A percentile compares a stretch with the other conserved stretches of the same genome.
These are phyloP conservation scores for Abramis brama DNA, from an alignment of 2,113 vertebrate genomes.

Conservation along the genomic window DNA sequence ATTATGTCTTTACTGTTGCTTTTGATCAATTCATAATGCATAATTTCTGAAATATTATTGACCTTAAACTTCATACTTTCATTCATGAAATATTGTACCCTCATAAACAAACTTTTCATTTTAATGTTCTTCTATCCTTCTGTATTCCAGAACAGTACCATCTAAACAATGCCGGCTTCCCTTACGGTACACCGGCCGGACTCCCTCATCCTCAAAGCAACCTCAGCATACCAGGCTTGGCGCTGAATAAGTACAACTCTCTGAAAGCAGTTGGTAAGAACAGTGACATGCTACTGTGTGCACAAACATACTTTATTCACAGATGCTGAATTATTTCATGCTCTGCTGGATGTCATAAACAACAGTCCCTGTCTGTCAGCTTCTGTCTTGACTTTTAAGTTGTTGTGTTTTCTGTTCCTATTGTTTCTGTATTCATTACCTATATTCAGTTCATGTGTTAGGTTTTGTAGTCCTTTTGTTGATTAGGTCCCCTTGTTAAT, in stretches of 20 bases:
- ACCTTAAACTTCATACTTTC: no score
- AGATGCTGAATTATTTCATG: slow-evolving; percentile 28
- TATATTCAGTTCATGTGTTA: no score
- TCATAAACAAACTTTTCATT: neutral
- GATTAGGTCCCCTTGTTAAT: no score
- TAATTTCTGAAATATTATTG: no score
- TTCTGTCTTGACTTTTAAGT: neutral
- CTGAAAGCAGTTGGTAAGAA: slow-evolving; percentile 77
- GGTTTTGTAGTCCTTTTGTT: no score
- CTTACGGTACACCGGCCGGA: slow-evolving; percentile 61
- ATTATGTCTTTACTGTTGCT: no score
- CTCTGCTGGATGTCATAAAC: neutral
- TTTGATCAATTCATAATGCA: no score
- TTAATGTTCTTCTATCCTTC: slow-evolving; percentile 1
- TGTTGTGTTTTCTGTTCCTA: no score
- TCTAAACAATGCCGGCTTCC: slow-evolving; percentile 70
- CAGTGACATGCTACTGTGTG: neutral
- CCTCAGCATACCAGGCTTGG: slow-evolving; percentile 64
- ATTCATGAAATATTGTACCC: no score
- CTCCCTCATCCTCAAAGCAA: slow-evolving; percentile 74
- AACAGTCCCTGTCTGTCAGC: slow-evolving; percentile 23
- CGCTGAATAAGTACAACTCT: slow-evolving; percentile 77
- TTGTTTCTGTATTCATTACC: no score
- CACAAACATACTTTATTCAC: slow-evolving; percentile 1
- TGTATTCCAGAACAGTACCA: slow-evolving; percentile 74